Evolutionary conservation across 1,140 invertebrate genomes (phyloP).

Genomic region (Drosophila saltans): DNA sequence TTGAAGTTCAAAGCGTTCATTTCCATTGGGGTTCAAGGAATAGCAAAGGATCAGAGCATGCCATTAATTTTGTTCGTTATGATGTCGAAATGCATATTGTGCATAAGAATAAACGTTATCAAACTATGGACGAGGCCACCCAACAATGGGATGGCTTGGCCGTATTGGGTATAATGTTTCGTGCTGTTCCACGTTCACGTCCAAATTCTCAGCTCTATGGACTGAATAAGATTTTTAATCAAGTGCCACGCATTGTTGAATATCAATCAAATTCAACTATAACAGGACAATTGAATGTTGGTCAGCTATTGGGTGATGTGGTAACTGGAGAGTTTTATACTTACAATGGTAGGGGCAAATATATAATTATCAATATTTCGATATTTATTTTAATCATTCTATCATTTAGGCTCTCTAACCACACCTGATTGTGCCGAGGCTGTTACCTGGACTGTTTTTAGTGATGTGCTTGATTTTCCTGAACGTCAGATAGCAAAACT

Average conservation of each 20-base stretch:
- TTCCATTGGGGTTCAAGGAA: constrained; percentile 86
- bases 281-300: constrained; percentile 19
- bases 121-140: constrained; percentile 44
- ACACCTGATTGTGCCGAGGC: constrained; percentile 83
- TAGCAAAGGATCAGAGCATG: constrained; percentile 63
- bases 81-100: constrained; percentile 78
- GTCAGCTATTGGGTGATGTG: constrained; percentile 55
- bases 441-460: constrained; percentile 72
- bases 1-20: constrained; percentile 87
- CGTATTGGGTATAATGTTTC: constrained; percentile 64
- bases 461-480: constrained; percentile 38
- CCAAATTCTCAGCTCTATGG: constrained; percentile 3
- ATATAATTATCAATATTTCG: too few species aligned
- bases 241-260: constrained; percentile 35
- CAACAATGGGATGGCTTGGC: constrained; percentile 56
- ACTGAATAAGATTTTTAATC: constrained; percentile 56
- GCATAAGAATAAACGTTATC: constrained; percentile 62
- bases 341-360: constrained; percentile 51
- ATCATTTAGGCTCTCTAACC: constrained; percentile 90
- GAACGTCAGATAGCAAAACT: constrained; percentile 56
- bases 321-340: constrained; percentile 53
- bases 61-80: constrained; percentile 49
- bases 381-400: neutral
- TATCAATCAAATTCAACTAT: constrained; percentile 50
- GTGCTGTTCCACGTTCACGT: neutral